These are phyloP conservation scores for Thera obeliscata DNA, from an alignment of 2,888 invertebrate species.

Conservation along the genomic window DNA sequence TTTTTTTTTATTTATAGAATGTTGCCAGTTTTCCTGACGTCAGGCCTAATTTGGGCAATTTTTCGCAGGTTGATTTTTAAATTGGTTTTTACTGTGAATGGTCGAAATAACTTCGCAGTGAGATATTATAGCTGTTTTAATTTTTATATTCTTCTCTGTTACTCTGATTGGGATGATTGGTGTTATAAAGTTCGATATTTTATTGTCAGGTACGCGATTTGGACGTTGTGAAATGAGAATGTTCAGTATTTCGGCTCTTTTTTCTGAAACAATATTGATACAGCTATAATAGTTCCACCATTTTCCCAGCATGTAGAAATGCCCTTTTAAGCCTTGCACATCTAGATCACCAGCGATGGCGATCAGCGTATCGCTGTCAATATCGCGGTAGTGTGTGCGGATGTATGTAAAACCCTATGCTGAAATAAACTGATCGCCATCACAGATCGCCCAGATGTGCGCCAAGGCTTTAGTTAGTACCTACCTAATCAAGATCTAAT, in stretches of 20 bases:
- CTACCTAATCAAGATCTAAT: no score
- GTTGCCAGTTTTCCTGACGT: slow-evolving; percentile 54
- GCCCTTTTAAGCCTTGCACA: no score
- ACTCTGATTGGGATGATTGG: slow-evolving; percentile 22
- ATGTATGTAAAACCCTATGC: no score
- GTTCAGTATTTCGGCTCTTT: neutral
- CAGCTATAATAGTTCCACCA: no score
- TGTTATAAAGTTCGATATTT: slow-evolving; percentile 14
- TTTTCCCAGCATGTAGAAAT: no score
- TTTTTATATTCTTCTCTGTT: slow-evolving; percentile 35
- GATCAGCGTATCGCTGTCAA: no score
- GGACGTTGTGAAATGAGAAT: neutral
- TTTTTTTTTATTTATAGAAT: slow-evolving; percentile 62
- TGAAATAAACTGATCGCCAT: no score
- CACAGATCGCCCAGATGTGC: no score
- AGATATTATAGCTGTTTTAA: slow-evolving; percentile 40
- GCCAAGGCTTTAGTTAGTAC: no score
- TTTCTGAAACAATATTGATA: no score
- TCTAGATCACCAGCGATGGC: no score
- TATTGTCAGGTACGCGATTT: neutral
- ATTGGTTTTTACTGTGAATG: slow-evolving; percentile 46
- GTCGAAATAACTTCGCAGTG: slow-evolving; percentile 36
- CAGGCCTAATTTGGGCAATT: slow-evolving; percentile 52
- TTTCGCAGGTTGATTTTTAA: slow-evolving; percentile 44
- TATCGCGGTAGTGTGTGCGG: no score